A percentile compares a stretch with the other conserved stretches of the same genome.
These are phyloP conservation scores for Scortum barcoo DNA, from an alignment of 2,113 vertebrate species.

Conservation along the genomic window DNA sequence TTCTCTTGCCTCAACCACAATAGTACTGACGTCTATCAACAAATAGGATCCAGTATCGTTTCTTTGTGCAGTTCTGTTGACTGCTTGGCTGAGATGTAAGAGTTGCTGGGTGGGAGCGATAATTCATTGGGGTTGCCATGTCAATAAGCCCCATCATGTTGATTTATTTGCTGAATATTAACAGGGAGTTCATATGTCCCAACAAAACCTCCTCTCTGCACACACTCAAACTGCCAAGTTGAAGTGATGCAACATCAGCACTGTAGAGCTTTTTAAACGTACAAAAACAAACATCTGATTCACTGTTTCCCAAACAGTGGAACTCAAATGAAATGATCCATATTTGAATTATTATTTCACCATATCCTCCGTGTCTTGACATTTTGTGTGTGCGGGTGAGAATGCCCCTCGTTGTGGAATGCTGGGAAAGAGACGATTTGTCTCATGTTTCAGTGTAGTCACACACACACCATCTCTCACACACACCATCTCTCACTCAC, in stretches of 20 bases:
- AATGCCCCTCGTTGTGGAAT: no score
- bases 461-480: no score
- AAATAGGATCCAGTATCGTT: conserved; percentile 11
- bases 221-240: not conserved
- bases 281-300: conserved; percentile 16
- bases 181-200: not conserved
- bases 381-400: no score
- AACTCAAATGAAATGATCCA: conserved; percentile 17
- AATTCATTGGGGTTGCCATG: not conserved
- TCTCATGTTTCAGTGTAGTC: conserved; percentile 61
- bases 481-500: conserved; percentile 15
- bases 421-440: conserved; percentile 64
- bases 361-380: conserved; percentile 27
- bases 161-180: not conserved
- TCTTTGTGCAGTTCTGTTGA: not conserved
- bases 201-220: not conserved
- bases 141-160: not conserved
- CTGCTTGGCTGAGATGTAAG: not conserved
- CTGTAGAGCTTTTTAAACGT: not conserved
- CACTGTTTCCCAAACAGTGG: not conserved
- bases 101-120: not conserved
- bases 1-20: not conserved
- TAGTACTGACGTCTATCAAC: conserved; percentile 5
- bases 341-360: conserved; percentile 18
- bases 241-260: not conserved